Evolutionary conservation across 1,140 invertebrate genomes (phyloP).

Genomic region (Cataglyphis hispanica): DNA sequence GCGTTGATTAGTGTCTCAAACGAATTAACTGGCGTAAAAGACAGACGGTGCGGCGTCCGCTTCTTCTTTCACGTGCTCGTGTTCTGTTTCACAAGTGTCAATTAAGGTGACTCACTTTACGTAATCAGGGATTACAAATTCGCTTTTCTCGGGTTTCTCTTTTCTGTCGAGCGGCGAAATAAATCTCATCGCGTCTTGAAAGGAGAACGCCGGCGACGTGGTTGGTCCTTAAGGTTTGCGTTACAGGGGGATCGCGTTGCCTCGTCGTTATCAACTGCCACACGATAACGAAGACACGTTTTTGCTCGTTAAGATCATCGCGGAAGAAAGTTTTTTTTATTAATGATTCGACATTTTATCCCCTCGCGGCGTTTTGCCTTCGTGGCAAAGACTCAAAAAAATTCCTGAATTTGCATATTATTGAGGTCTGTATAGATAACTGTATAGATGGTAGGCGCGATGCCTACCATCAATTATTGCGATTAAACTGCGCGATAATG

Average conservation of each 20-base stretch:
- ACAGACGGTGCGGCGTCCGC: neutral
- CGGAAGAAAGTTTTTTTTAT: slow-evolving; percentile 53
- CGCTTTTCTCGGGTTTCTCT: slow-evolving; percentile 45
- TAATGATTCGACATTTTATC: slow-evolving; percentile 61
- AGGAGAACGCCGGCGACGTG: slow-evolving; percentile 34
- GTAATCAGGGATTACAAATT: slow-evolving; percentile 58
- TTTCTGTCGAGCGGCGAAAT: slow-evolving; percentile 56
- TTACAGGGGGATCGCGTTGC: slow-evolving; percentile 75
- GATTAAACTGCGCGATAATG: slow-evolving; percentile 13
- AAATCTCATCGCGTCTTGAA: slow-evolving; percentile 60
- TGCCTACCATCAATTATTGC: slow-evolving; percentile 21
- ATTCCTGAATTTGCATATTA: slow-evolving; percentile 20
- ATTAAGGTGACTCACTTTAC: slow-evolving; percentile 65
- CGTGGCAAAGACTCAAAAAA: neutral
- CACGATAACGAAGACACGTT: slow-evolving; percentile 74
- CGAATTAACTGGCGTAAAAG: slow-evolving; percentile 10
- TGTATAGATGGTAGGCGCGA: too few species aligned
- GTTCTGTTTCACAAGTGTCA: slow-evolving; percentile 67
- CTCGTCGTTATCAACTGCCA: slow-evolving; percentile 62
- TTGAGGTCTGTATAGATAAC: slow-evolving; percentile 20
- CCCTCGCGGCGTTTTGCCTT: neutral
- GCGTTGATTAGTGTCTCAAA: slow-evolving; percentile 23
- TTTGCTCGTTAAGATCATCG: slow-evolving; percentile 77
- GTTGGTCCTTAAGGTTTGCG: slow-evolving; percentile 63
- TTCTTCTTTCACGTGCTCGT: neutral